Conservation (phyloP, 2,888 invertebrate species). For the Scrobipalpa costella region DNA sequence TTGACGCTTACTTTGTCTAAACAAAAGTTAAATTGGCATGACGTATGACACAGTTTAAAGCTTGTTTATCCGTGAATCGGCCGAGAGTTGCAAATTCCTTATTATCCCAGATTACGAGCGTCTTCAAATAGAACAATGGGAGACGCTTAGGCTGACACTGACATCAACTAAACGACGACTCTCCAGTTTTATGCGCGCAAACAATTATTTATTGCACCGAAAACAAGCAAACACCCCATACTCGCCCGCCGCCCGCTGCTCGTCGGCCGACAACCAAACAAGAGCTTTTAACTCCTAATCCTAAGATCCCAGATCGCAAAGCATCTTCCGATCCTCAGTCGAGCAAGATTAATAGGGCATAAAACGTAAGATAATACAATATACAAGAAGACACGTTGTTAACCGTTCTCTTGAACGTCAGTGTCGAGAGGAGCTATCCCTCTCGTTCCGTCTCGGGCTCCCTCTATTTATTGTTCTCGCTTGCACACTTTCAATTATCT, state of each 20-base stretch:
- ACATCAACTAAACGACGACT: constrained; percentile 62
- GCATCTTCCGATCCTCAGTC: constrained; percentile 50
- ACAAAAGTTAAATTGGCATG: not conserved
- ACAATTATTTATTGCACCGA: constrained; percentile 78
- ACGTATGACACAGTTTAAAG: not conserved
- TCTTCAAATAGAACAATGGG: constrained; percentile 63
- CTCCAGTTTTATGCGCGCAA: constrained; percentile 76
- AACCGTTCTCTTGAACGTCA: constrained; percentile 77
- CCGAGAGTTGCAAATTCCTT: constrained; percentile 48
- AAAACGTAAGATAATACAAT: constrained; percentile 81
- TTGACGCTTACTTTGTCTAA: too few relatives aligned
- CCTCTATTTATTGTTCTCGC: constrained; percentile 50
- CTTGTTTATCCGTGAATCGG: constrained; percentile 9
- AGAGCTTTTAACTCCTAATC: constrained; percentile 42
- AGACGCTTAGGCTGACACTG: constrained; percentile 51
- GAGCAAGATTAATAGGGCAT: constrained; percentile 80
- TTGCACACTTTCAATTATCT: constrained; percentile 84
- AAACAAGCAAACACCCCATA: constrained; percentile 62
- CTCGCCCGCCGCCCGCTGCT: too few relatives aligned
- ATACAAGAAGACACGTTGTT: constrained; percentile 85
- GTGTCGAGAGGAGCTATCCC: constrained; percentile 53
- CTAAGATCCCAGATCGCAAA: constrained; percentile 50
- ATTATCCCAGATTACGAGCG: constrained; percentile 67
- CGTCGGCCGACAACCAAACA: constrained; percentile 43
- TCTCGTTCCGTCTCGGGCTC: constrained; percentile 56